Base-by-base conservation (phyloP, 2,113 vertebrate species). In the Clarias magur region DNA sequence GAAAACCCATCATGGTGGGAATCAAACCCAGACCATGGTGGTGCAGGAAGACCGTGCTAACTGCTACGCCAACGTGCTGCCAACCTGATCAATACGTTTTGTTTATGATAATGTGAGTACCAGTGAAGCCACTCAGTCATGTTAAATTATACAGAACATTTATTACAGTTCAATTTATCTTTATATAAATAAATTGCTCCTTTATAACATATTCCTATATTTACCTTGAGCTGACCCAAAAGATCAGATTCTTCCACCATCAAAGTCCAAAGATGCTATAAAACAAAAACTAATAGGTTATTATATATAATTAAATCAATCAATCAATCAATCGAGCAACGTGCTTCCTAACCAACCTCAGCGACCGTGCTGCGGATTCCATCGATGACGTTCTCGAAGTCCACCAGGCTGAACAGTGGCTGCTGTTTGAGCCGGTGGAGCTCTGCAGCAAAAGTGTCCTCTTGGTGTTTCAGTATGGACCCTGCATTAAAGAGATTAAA, bases 191-290 rank as follows among this genome's bases (percentile, higher is more conserved):
- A 13, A 3, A 3, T 9, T n/a, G 3, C 42, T 15, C 4, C 2
- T 15, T 23, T n/a, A 27, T n/a, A 65, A 17, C 5, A 63, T 34
- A 85, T 68, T 21, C 30, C 38, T 17, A 42, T 57, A 7, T 68
- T 82, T 83, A 99, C 98, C 98, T 99, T 99, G 27, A 99, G 94
- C 89, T 99, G 98, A 48, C 97, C 98, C 15, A 99, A 94, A 85
- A 99, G 95, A 89, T 98, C 97, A 0, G 98, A 96, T 91, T 99
- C 98, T 83, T 99, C 98, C 80, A 99, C 98, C 98, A 99, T 98
- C 91, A 99, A 91, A 75, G 99, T 99, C 98, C 98, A 99, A 48
- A 99, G 96, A 88, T 99, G 98, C 98, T 99, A 89, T 12, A 82
- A 86, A 91, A 25, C 87, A 16, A 90, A 56, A 53, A 85, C 53